phyloP scores from a whole-genome alignment of 2,113 vertebrate species.

The Halichoeres trimaculatus region DNA sequence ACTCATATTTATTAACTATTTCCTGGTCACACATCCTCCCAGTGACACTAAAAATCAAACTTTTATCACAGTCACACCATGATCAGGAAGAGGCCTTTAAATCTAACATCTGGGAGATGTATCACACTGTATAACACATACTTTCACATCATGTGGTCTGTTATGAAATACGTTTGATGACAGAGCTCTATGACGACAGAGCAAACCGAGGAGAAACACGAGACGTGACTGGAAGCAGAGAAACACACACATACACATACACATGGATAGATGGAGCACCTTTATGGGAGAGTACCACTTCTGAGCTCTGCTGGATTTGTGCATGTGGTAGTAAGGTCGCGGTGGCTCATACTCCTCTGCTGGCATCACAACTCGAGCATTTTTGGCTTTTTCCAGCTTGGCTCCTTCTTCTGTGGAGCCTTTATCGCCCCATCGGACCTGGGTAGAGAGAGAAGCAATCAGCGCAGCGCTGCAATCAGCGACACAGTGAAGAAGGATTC shows the following conservation, averaged over 20 bases:
- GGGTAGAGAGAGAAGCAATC: constrained; percentile 30
- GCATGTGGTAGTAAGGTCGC: constrained; percentile 83
- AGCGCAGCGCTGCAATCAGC: background rate
- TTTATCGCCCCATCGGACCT: constrained; percentile 98
- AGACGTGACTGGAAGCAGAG: background rate
- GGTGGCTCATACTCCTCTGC: constrained; percentile 89
- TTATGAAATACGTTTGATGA: constrained; percentile 8
- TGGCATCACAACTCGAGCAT: constrained; percentile 93
- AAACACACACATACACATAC: background rate
- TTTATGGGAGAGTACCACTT: constrained; percentile 99
- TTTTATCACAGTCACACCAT: background rate
- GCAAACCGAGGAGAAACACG: background rate
- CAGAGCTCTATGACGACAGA: constrained; percentile 4
- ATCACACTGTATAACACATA: constrained; percentile 9
- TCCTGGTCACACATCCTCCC: constrained; percentile 54
- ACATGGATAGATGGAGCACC: constrained; percentile 74
- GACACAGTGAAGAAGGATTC: background rate
- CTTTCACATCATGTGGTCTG: background rate
- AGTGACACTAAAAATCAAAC: constrained; percentile 6
- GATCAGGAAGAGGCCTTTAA: background rate
- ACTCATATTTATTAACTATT: constrained; percentile 61
- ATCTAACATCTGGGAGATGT: constrained; percentile 22
- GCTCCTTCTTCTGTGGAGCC: constrained; percentile 98
- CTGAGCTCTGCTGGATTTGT: constrained; percentile 78
- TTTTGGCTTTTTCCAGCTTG: constrained; percentile 97